Base-by-base conservation (phyloP, 2,113 vertebrate genomes). In the Mesocricetus auratus region DNA sequence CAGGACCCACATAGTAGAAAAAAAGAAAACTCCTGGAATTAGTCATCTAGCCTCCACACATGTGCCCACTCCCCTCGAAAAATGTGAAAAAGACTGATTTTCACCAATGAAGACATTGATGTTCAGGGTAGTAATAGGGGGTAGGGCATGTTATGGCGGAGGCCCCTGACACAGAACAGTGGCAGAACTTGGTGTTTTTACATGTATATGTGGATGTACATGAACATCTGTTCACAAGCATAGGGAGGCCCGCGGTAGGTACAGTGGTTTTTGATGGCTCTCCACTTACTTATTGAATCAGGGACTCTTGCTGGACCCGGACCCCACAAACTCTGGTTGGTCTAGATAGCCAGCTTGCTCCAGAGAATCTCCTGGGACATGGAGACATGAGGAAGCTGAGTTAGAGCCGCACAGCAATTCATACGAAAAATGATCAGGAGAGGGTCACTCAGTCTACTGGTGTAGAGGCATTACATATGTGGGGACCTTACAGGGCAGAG, bases 321-420 rank as follows among this genome's bases (percentile, higher is more conserved):
- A 68, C 19, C 31, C 68, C 42, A 29, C 10, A 21, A 77, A 50
- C 16, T 68, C 31, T 86, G 62, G 17, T 31, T 68, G 68, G 83
- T 86, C 42, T 86, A 36, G 11, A 31, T 50, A 68, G 29, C 12
- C 45, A 36, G 42, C 42, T 47, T 50, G 62, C 50, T 47, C 68
- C 15, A 58, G 36, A 13, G 17, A 50, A 50, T 68, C 62, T 47
- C 42, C 82, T 94, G 56, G 60, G 33, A 71, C 15, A 47, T 24
- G 62, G 83, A 31, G 4, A 0, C 16, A 22, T 39, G 17, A 17
- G 31, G n/a, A 31, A 90, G 17, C 45, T 77, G 42, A 95, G 36
- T 94, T 42, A 93, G 73, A 89, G 78, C 7, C n/a, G 45, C 53
- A 89, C 62, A 17, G 8, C 75, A 96, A 62, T 11, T 96, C 66